Conservation (phyloP, 2,888 invertebrate genomes). For the Agriopis aurantiaria region DNA sequence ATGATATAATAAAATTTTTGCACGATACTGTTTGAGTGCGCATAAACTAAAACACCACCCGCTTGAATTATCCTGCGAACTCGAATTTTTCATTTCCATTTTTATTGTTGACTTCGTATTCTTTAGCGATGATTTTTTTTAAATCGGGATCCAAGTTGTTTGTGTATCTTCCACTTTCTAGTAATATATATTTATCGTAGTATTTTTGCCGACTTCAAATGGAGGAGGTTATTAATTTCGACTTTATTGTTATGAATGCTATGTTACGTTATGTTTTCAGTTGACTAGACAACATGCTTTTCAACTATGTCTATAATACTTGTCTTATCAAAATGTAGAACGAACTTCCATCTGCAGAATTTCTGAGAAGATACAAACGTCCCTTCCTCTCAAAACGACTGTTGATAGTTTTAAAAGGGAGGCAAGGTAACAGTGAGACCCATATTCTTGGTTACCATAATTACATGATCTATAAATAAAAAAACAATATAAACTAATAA, state of each 20-base stretch:
- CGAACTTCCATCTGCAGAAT: too few relatives aligned
- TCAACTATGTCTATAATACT: too few relatives aligned
- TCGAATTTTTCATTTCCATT: conserved; percentile 31
- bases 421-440: too few relatives aligned
- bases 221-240: neutral
- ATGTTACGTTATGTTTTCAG: too few relatives aligned
- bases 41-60: conserved; percentile 47
- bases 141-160: neutral
- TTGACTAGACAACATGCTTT: too few relatives aligned
- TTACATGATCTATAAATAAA: too few relatives aligned
- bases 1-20: conserved; percentile 53
- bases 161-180: neutral
- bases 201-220: neutral
- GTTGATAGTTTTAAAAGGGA: too few relatives aligned
- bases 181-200: neutral
- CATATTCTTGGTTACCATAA: too few relatives aligned
- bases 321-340: too few relatives aligned
- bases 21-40: conserved; percentile 45
- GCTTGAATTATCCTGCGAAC: conserved; percentile 33
- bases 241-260: too few relatives aligned
- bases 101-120: conserved; percentile 15
- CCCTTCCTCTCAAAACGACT: too few relatives aligned
- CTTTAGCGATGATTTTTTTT: conserved; percentile 4
- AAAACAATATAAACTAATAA: neutral
- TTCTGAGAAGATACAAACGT: too few relatives aligned